These are phyloP conservation scores for Phataginus tricuspis DNA, from an alignment of 2,797 vertebrate species.

Conservation along the genomic window DNA sequence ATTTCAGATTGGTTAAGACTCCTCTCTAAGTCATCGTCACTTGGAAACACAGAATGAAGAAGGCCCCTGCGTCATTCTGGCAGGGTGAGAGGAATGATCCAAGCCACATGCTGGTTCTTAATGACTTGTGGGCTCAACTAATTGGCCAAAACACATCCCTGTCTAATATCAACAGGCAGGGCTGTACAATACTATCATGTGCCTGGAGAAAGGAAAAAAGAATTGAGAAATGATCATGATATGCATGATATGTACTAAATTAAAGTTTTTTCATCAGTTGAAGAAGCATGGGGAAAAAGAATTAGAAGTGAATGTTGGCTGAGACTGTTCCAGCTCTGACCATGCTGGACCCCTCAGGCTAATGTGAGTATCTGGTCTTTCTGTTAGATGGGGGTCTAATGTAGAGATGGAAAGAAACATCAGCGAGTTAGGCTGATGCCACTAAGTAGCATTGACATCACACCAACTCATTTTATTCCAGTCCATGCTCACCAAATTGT, in stretches of 20 bases:
- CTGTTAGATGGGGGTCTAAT: neutral
- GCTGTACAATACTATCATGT: neutral
- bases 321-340: neutral
- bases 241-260: neutral
- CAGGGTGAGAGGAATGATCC: neutral
- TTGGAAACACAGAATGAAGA: neutral
- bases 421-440: neutral
- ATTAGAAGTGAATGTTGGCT: neutral
- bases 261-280: neutral
- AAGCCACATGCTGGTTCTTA: neutral
- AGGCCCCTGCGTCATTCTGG: neutral
- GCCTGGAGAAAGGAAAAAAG: neutral
- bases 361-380: neutral
- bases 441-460: neutral
- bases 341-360: neutral
- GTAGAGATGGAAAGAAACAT: neutral
- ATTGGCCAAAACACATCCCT: neutral
- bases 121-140: neutral
- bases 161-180: neutral
- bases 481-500: conserved; percentile 4
- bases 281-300: neutral
- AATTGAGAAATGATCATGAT: neutral
- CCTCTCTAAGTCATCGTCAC: neutral
- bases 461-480: neutral
- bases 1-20: neutral